phyloP scores from a whole-genome alignment of 2,888 invertebrate species.

The Ichneumoninae sp. region DNA sequence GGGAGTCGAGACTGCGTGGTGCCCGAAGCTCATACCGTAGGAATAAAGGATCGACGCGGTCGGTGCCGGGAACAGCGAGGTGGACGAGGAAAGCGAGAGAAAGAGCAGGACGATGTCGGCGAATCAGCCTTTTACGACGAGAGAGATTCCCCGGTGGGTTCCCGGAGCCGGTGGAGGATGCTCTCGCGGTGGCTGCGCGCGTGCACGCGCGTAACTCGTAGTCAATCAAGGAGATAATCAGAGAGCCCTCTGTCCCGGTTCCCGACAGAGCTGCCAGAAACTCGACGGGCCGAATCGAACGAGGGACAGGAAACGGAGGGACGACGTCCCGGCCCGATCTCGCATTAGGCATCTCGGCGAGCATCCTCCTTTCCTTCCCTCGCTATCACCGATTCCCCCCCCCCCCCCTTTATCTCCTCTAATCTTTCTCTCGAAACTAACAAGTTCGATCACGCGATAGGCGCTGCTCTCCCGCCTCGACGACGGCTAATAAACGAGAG shows the following conservation, averaged over 20 bases:
- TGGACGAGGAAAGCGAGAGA: conserved; percentile 39
- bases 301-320: conserved; percentile 63
- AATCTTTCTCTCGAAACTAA: conserved; percentile 43
- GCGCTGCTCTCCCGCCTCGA: conserved; percentile 13
- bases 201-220: conserved; percentile 68
- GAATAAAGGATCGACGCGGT: conserved; percentile 55
- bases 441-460: conserved; percentile 50
- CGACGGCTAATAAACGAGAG: conserved; percentile 6
- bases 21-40: conserved; percentile 41
- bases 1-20: conserved; percentile 17
- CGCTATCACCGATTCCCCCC: neutral
- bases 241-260: conserved; percentile 60
- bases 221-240: conserved; percentile 74
- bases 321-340: conserved; percentile 54
- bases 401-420: conserved; percentile 6
- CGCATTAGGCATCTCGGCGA: conserved; percentile 52
- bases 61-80: conserved; percentile 41
- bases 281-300: conserved; percentile 63
- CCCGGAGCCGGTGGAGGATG: conserved; percentile 39
- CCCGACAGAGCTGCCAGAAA: conserved; percentile 63
- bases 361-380: conserved; percentile 29
- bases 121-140: conserved; percentile 66
- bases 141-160: conserved; percentile 66
- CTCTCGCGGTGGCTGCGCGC: conserved; percentile 51
- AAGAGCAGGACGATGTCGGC: conserved; percentile 29